Conservation (phyloP, 2,888 invertebrate genomes). For the Seira ritae region DNA sequence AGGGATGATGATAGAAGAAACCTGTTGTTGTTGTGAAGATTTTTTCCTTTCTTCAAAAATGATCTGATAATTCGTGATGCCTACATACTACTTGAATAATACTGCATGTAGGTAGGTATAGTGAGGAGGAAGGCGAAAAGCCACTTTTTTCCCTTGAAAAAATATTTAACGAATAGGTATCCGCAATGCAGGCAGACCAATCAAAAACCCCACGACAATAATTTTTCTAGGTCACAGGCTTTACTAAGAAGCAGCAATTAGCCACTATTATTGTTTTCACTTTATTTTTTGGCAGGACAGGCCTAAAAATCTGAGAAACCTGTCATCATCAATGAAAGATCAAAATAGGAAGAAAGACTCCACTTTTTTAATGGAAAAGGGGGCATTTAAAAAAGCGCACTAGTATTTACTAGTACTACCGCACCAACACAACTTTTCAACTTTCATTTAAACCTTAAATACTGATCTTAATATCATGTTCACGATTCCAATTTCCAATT, state of each 20-base stretch:
- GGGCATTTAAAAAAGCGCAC: neutral
- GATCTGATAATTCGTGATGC: no score
- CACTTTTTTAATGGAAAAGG: neutral
- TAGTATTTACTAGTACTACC: neutral
- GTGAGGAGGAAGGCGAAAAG: no score
- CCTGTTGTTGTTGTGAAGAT: neutral
- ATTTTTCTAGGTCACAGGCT: constrained; percentile 46
- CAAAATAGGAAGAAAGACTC: constrained; percentile 11
- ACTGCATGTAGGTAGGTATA: no score
- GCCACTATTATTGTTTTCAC: constrained; percentile 29
- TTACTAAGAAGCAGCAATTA: constrained; percentile 25
- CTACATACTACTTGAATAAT: no score
- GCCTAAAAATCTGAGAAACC: neutral
- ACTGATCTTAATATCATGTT: constrained; percentile 13
- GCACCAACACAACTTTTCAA: neutral
- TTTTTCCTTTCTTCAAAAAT: neutral
- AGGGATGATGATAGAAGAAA: constrained; percentile 7
- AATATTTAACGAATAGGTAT: no score
- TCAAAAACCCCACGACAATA: constrained; percentile 16
- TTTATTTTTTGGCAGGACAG: constrained; percentile 24
- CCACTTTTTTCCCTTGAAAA: no score
- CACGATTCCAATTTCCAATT: constrained; percentile 16
- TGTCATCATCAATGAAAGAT: constrained; percentile 10
- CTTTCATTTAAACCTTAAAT: neutral
- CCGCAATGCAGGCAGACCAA: neutral